Base-by-base conservation (phyloP, 2,888 invertebrate species). In the Timema cristinae region DNA sequence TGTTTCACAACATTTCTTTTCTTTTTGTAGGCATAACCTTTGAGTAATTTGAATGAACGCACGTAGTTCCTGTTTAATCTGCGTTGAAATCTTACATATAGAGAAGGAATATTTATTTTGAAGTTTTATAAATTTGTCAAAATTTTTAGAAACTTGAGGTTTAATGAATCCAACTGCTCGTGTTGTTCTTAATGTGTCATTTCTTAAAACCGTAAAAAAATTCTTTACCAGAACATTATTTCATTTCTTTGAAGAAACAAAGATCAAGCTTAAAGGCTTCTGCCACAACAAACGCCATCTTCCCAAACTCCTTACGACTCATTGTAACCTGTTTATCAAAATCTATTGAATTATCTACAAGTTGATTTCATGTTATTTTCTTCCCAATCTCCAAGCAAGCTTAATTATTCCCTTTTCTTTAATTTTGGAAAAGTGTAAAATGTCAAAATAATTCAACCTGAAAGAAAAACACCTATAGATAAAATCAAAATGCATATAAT, bases 1-100 rank as follows among this genome's bases (percentile, higher is more conserved):
- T 78, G 48, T 50, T 75, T 75, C 48, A 77, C 76, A 50, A 78
- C 76, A 71, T 77, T 76, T 50, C 67, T 71, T 66, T 73, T 7
- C 71, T 74, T 75, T 75, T 76, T 4, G 54, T 1, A 11, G 71
- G 59, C 32, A 67, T 16, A 1, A 74, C 75, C 73, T 75, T 76
- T 0, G 54, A 7, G 5, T 48, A 61, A 67, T 74, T 68, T 32
- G 73, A 63, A 56, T 75, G 75, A 9, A 76, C 75, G 32, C 54
- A 70, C 6, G 56, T 71, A 15, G 75, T 67, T 2, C 75, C 75
- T 15, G 74, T 77, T 68, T 77, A 73, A 68, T 76, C 73, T 13
- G 48, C 70, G 67, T 78, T 77, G 61, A 71, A 76, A 50, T 75
- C 76, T 10, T 52, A 50, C 61, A 66, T 6, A 74, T 15, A 59